Percentiles rank a stretch among this genome's conserved stretches.
phyloP scores from a whole-genome alignment of 2,113 vertebrate species.

The Oenanthe melanoleuca region DNA sequence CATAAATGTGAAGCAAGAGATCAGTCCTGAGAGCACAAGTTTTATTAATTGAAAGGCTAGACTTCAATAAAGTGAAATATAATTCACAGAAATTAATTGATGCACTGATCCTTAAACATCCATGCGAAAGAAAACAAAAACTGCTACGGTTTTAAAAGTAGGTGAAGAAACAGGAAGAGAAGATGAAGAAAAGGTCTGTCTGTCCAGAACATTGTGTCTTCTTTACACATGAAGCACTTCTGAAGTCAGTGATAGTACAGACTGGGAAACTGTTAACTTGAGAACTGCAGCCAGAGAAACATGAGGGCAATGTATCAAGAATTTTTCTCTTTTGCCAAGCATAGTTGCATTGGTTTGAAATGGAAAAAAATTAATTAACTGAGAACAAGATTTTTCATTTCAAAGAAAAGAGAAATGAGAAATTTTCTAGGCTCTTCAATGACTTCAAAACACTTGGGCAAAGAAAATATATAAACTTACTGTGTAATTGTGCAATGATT shows the following conservation, averaged over 20 bases:
- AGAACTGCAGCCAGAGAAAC: not conserved
- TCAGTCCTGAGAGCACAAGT: not conserved
- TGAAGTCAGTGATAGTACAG: not conserved
- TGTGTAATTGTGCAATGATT: conserved; percentile 66
- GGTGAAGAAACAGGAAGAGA: not conserved
- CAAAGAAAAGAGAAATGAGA: conserved; percentile 26
- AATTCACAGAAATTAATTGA: conserved; percentile 16
- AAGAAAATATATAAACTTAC: conserved; percentile 64
- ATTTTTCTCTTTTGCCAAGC: not conserved
- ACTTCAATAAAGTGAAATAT: conserved; percentile 21
- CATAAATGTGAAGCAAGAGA: not conserved
- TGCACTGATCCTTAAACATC: not conserved
- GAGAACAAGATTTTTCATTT: conserved; percentile 32
- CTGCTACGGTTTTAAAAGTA: not conserved
- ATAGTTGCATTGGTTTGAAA: not conserved
- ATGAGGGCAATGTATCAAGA: not conserved
- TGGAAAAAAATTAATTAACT: conserved; percentile 36
- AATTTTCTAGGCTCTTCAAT: conserved; percentile 45
- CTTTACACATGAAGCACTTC: not conserved
- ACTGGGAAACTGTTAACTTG: not conserved
- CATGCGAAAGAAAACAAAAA: not conserved
- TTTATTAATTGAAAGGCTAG: not conserved
- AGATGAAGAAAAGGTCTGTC: not conserved
- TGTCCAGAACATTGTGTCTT: not conserved
- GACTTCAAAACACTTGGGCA: conserved; percentile 50